These are phyloP conservation scores for Lophius americanus DNA, from an alignment of 2,797 vertebrate genomes.

Conservation along the genomic window DNA sequence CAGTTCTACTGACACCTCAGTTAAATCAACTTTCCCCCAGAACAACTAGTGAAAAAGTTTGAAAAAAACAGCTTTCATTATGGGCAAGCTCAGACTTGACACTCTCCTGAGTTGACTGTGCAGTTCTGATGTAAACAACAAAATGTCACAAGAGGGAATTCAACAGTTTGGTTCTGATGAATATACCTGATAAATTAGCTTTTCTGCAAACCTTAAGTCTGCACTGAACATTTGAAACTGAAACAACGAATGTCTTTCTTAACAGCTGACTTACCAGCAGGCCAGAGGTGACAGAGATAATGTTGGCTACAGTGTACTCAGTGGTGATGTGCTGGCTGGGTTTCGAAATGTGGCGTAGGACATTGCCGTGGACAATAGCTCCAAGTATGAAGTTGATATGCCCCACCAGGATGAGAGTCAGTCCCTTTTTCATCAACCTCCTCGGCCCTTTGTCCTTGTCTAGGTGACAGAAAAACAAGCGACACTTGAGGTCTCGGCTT, in stretches of 20 bases:
- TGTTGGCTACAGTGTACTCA: slow-evolving; percentile 87
- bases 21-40: slow-evolving; percentile 41
- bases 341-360: slow-evolving; percentile 91
- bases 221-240: not conserved
- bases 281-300: slow-evolving; percentile 91
- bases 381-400: slow-evolving; percentile 91
- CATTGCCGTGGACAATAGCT: slow-evolving; percentile 91
- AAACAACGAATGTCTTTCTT: not conserved
- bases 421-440: slow-evolving; percentile 88
- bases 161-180: not conserved
- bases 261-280: slow-evolving; percentile 84
- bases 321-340: slow-evolving; percentile 80
- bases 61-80: slow-evolving; percentile 46
- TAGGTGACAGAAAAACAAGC: slow-evolving; percentile 49
- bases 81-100: slow-evolving; percentile 62
- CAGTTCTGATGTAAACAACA: slow-evolving; percentile 6
- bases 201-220: not conserved
- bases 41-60: slow-evolving; percentile 41
- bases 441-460: slow-evolving; percentile 83
- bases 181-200: not conserved
- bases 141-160: not conserved
- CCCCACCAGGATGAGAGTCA: slow-evolving; percentile 89
- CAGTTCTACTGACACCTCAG: slow-evolving; percentile 27
- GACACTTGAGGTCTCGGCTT: not conserved
- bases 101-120: slow-evolving; percentile 8